These are phyloP conservation scores for Malurus splendens DNA, from an alignment of 2,797 vertebrate species.

Conservation along the genomic window DNA sequence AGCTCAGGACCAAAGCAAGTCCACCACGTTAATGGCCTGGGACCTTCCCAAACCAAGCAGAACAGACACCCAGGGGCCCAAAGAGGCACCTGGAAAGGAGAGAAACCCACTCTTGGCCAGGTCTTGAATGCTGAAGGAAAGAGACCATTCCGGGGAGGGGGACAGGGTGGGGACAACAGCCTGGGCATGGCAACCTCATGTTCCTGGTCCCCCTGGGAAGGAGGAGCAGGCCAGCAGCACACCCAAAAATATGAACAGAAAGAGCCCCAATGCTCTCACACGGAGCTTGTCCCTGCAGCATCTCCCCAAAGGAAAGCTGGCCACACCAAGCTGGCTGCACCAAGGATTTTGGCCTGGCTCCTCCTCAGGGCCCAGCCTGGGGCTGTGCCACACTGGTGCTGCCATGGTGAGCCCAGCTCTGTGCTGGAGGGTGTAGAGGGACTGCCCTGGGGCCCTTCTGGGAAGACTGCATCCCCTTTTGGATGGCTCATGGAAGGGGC, in stretches of 20 bases:
- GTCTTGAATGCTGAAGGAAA: neutral
- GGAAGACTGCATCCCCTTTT: neutral
- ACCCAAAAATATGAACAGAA: neutral
- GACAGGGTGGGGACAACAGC: neutral
- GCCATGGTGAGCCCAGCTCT: neutral
- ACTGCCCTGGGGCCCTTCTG: neutral
- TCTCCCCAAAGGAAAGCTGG: neutral
- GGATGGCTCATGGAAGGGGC: neutral
- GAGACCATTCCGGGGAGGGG: neutral
- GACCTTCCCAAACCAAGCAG: neutral
- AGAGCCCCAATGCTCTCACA: neutral
- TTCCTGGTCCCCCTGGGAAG: neutral
- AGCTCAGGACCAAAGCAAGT: neutral
- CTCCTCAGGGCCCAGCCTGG: neutral
- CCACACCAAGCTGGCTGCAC: neutral
- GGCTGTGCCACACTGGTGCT: neutral
- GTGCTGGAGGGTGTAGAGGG: neutral
- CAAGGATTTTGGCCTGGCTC: neutral
- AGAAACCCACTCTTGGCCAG: neutral
- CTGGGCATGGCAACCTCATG: neutral
- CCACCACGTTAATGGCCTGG: neutral
- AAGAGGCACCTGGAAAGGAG: neutral
- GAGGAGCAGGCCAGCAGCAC: neutral
- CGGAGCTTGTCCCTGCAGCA: accelerated
- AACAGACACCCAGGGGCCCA: neutral